Evolutionary conservation across 2,113 vertebrate species (phyloP).

Genomic region (Xiphias gladius): DNA sequence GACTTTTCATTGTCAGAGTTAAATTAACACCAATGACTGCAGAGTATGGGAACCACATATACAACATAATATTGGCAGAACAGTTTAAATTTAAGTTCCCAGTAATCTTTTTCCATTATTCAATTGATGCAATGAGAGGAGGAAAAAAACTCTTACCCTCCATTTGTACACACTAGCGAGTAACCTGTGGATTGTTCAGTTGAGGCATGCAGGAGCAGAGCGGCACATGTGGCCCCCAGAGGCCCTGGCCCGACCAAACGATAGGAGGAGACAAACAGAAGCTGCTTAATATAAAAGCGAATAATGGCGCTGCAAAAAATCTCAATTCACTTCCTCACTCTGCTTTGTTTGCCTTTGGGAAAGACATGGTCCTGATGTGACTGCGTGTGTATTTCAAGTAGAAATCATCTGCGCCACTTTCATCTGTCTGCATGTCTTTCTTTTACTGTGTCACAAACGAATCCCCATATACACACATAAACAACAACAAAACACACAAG

Average conservation of each 20-base stretch:
- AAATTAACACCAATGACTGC: not conserved
- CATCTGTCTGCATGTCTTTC: not conserved
- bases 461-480: not conserved
- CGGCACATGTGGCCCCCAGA: slow-evolving; percentile 67
- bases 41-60: not conserved
- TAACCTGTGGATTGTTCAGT: slow-evolving; percentile 57
- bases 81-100: not conserved
- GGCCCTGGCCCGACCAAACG: slow-evolving; percentile 49
- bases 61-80: not conserved
- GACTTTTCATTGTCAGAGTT: not conserved
- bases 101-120: too few species aligned
- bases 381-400: slow-evolving; percentile 7
- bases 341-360: slow-evolving; percentile 68
- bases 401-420: slow-evolving; percentile 34
- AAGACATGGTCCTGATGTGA: slow-evolving; percentile 31
- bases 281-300: slow-evolving; percentile 84
- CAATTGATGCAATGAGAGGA: not conserved
- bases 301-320: slow-evolving; percentile 62
- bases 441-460: slow-evolving; percentile 1
- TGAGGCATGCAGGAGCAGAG: slow-evolving; percentile 53
- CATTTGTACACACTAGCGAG: not conserved
- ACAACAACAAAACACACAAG: not conserved
- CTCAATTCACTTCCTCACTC: slow-evolving; percentile 34
- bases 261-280: slow-evolving; percentile 60
- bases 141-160: not conserved